A percentile compares a stretch with the other conserved stretches of the same genome.
These are phyloP conservation scores for Rhynchopsitta pachyrhyncha DNA, from an alignment of 2,113 vertebrate species.

Conservation along the genomic window DNA sequence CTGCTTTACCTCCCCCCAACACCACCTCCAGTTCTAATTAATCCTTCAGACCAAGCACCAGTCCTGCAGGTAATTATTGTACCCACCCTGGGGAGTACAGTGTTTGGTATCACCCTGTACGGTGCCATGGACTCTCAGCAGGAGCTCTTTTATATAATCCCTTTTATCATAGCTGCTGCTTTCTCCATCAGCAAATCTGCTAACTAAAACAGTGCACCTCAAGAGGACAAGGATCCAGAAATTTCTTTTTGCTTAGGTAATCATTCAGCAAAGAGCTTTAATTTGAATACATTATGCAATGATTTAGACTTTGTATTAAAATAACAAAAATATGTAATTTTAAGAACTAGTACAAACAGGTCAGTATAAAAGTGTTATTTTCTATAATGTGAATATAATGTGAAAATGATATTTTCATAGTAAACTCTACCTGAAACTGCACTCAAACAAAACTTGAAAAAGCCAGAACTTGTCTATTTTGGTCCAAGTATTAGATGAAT, in stretches of 20 bases:
- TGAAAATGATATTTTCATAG: not conserved
- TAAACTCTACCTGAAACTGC: not conserved
- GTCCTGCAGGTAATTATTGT: conserved; percentile 58
- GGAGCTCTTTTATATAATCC: conserved; percentile 20
- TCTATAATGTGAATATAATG: not conserved
- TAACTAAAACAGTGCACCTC: not conserved
- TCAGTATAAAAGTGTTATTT: not conserved
- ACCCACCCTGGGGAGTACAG: conserved; percentile 42
- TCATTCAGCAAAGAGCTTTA: not conserved
- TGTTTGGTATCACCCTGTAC: conserved; percentile 20
- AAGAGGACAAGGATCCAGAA: not conserved
- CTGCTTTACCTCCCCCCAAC: not conserved
- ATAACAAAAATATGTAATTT: not conserved
- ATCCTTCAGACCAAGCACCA: not conserved
- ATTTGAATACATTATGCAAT: not conserved
- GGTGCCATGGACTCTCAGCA: not conserved
- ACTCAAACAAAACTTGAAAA: not conserved
- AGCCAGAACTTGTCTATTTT: not conserved
- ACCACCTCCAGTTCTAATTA: conserved; percentile 62
- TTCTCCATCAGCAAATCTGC: conserved; percentile 45
- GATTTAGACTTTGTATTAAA: not conserved
- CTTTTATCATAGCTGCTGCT: conserved; percentile 43
- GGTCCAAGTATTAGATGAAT: not conserved
- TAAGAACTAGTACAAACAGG: not conserved
- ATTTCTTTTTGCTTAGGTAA: not conserved